Evolutionary conservation across 2,113 vertebrate species (phyloP), one percentile per base, ranked within the genome.

Genomic region (Sitta europaea): DNA sequence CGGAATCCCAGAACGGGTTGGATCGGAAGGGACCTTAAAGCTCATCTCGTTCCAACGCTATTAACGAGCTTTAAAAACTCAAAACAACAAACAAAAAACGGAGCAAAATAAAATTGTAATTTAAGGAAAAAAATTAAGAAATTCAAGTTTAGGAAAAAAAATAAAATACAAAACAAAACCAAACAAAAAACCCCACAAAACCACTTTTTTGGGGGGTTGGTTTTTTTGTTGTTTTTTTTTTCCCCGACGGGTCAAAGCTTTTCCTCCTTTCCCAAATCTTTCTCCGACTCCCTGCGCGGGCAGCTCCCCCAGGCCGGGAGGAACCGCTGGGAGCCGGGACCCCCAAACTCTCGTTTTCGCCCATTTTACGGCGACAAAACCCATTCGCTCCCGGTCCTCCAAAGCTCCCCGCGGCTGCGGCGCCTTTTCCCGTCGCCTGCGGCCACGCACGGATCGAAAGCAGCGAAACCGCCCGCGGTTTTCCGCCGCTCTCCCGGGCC

Each of bases 111-210:
- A 35, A 61, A 36, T 23, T 25, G 15, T 28, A 12, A 38, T 42
- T 63, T 14, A 9, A 68, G 14, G 3, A 7, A 28, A 38, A 38
- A 22, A 10, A 4, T 7, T 7, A 18, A 23, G 10, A 24, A 20
- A 47, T 33, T 31, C 10, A 38, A 38, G 23, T 29, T 31, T 9
- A 25, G 36, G 50, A 20, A 22, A 9, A 24, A 12, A 21, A 36
- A 45, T 45, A 43, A 14, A 42, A n/a, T 5, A 15, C 6, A 35
- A 43, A 40, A 40, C 10, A 5, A 31, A 85, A 35, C 8, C 28
- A 25, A 78, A 68, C 2, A 33, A 66, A 33, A 17, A 22, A 5
- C 0, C 9, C 3, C 9, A 10, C 20, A n/a, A n/a, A n/a, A n/a
- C n/a, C n/a, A 21, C 3, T 62, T 36, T 25, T 27, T 4, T 5